Conservation (phyloP, 2,113 vertebrate genomes). For the Cyanoramphus novaezelandiae region DNA sequence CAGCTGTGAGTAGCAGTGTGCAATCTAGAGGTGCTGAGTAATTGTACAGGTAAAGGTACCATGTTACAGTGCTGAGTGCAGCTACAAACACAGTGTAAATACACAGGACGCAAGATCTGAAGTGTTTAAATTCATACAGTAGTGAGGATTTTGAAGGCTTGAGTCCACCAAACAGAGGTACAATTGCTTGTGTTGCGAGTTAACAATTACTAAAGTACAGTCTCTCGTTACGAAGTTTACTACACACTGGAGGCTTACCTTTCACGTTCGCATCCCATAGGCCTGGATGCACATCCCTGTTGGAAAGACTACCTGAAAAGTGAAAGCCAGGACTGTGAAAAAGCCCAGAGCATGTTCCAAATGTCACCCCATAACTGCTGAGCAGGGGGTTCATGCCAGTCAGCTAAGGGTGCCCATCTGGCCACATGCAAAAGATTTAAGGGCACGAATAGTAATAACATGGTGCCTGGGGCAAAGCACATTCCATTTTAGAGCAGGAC, state of each 20-base stretch:
- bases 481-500: neutral
- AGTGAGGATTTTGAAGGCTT: neutral
- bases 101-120: neutral
- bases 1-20: neutral
- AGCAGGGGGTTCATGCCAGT: neutral
- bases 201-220: neutral
- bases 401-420: no score
- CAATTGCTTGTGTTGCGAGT: neutral
- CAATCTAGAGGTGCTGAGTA: accelerated
- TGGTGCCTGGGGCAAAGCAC: neutral
- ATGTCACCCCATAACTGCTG: accelerated
- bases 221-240: accelerated
- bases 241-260: neutral
- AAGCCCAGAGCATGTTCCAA: neutral
- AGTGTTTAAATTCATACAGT: neutral
- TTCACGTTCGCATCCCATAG: neutral
- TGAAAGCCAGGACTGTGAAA: neutral
- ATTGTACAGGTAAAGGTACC: neutral
- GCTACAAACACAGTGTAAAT: neutral
- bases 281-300: neutral
- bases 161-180: neutral
- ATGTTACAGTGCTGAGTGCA: neutral
- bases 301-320: neutral
- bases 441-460: accelerated
- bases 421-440: no score